Base-by-base conservation (phyloP, 2,113 vertebrate species). In the Corydoras maculifer region DNA sequence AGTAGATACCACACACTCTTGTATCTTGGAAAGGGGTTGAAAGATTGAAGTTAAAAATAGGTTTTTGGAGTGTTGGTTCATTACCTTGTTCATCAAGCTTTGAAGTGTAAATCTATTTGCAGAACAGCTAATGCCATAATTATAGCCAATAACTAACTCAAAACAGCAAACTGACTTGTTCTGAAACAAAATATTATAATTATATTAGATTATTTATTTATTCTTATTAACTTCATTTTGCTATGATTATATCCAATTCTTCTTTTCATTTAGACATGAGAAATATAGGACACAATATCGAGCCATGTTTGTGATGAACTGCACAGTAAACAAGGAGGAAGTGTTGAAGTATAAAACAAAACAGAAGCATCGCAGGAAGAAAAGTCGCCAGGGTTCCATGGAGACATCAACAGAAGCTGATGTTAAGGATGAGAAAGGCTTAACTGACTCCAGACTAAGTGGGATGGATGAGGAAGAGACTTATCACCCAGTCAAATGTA, bases 291-390 rank as follows among this genome's bases (percentile, higher is more conserved):
- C 94, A 3, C 97, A 99, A 48, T 99, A 98, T 59, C 90, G 95
- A 83, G 97, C 96, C 32, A 99, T 98, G 95, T 99, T 99, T 76
- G 96, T 99, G 78, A 97, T 99, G 94, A 99, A 99, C 88, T 99
- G 97, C 9, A 10, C 74, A 12, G 89, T 99, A 80, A 92, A 92
- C 82, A 93, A 82, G 81, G 92, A 94, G 14, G 93, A 98, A 79
- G 82, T 94, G 65, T 80, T 98, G 25, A 89, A 86, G 72, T 96
- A 97, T 81, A 92, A 90, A 84, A 78, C 86, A 25, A 75, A 73
- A 64, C 87, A 86, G 30, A 90, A 80, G 72, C 84, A 80, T 54
- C 78, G 0, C 8, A 90, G 91, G 80, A 93, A 90, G 77, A 82
- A 62, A 63, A 53, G 62, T n/a, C 70, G 49, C 4, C 68, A 59